These are phyloP conservation scores for Brachynemurus nebulosus DNA, from an alignment of 2,888 invertebrate species.

Conservation along the genomic window DNA sequence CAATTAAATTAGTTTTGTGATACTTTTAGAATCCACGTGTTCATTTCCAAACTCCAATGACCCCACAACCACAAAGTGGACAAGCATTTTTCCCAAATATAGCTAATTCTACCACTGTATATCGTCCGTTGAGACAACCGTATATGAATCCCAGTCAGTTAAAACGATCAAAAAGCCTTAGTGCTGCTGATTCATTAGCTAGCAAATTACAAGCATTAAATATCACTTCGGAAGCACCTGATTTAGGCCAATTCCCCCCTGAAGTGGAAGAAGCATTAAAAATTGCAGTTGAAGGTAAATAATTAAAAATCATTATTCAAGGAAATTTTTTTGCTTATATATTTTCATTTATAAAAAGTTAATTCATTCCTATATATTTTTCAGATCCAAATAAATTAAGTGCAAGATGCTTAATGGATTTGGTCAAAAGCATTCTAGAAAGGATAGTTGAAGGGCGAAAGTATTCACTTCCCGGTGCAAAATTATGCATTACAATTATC, in stretches of 20 bases:
- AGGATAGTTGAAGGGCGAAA: conserved; percentile 66
- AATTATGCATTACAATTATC: conserved; percentile 73
- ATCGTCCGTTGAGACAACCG: conserved; percentile 23
- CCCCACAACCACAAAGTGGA: conserved; percentile 29
- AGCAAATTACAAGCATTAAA: conserved; percentile 49
- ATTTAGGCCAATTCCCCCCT: conserved; percentile 58
- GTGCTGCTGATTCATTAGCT: conserved; percentile 59
- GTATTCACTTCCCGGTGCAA: conserved; percentile 70
- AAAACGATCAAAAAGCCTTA: conserved; percentile 71
- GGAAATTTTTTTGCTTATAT: too few species aligned
- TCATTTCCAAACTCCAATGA: conserved; percentile 38
- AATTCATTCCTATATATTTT: too few species aligned
- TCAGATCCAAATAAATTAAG: conserved; percentile 65
- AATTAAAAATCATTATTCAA: too few species aligned
- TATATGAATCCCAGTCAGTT: conserved; percentile 31
- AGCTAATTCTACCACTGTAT: conserved; percentile 33
- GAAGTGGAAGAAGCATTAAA: conserved; percentile 62
- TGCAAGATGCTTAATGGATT: conserved; percentile 66
- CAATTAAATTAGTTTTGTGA: too few species aligned
- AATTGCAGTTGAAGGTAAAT: conserved; percentile 57
- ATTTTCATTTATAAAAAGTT: conserved; percentile 1
- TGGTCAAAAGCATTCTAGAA: conserved; percentile 67
- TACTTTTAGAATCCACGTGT: conserved; percentile 40
- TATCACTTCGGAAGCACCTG: conserved; percentile 55
- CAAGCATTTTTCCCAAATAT: conserved; percentile 31